Evolutionary conservation across 1,140 invertebrate genomes (phyloP).

Genomic region (Orius insidiosus): DNA sequence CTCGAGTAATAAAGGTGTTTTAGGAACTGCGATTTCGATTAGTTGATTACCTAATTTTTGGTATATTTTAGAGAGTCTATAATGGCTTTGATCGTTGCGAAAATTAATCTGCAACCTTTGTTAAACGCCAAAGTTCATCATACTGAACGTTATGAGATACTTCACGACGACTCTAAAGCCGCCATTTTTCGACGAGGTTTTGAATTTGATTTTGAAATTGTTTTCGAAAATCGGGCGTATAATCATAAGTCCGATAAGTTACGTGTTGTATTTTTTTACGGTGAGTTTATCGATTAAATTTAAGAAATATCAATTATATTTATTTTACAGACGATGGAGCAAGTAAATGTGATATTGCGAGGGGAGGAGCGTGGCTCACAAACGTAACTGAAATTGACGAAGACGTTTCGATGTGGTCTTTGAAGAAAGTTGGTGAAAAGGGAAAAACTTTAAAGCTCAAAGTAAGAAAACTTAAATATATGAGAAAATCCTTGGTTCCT

Average conservation of each 20-base stretch:
- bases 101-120: conserved; percentile 38
- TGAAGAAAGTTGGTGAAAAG: background rate
- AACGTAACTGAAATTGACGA: background rate
- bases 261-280: conserved; percentile 38
- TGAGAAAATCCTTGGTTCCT: no score
- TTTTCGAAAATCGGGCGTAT: conserved; percentile 33
- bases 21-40: no score
- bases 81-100: conserved; percentile 26
- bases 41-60: no score
- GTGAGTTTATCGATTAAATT: conserved; percentile 24
- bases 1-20: no score
- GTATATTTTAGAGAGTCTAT: conserved; percentile 3
- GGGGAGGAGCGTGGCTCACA: background rate
- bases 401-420: background rate
- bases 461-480: no score
- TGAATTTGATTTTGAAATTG: conserved; percentile 38
- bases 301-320: background rate
- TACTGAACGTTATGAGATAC: conserved; percentile 41
- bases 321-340: background rate
- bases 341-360: background rate
- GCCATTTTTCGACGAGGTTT: conserved; percentile 43
- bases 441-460: background rate
- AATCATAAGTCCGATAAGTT: conserved; percentile 34
- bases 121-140: conserved; percentile 43
- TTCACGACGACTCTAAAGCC: conserved; percentile 30